A percentile compares a stretch with the other conserved stretches of the same genome.
These are phyloP conservation scores for Uromys caudimaculatus DNA, from an alignment of 2,797 vertebrate species.

Conservation along the genomic window DNA sequence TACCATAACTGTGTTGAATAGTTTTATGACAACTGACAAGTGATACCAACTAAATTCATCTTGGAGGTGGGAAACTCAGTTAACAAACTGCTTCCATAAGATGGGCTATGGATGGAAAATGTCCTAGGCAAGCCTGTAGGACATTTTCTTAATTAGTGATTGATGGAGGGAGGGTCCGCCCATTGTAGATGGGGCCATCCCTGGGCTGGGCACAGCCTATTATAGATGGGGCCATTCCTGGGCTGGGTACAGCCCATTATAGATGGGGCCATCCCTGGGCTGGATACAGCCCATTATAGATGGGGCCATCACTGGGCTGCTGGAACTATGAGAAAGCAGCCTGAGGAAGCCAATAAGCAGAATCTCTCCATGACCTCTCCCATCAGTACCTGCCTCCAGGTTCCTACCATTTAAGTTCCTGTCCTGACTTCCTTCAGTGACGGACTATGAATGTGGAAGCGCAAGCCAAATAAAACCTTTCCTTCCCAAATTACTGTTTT, in stretches of 20 bases:
- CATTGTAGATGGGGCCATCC: not conserved
- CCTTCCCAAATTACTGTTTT: not conserved
- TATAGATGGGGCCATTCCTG: not conserved
- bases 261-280: not conserved
- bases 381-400: not conserved
- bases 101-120: too few relatives aligned
- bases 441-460: not conserved
- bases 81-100: not conserved
- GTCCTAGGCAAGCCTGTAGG: not conserved
- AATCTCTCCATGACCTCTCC: not conserved
- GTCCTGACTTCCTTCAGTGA: not conserved
- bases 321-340: not conserved
- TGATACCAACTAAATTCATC: not conserved
- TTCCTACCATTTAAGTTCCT: not conserved
- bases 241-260: not conserved
- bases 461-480: not conserved
- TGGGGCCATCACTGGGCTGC: not conserved
- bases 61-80: not conserved
- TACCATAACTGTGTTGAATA: not conserved
- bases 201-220: too few relatives aligned
- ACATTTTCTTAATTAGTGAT: not conserved
- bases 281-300: not conserved
- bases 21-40: not conserved
- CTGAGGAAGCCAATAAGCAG: not conserved
- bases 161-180: not conserved